Evolutionary conservation across 1,140 invertebrate species (phyloP), one percentile per base, ranked within the genome.

Genomic region (Cotesia chilonis): DNA sequence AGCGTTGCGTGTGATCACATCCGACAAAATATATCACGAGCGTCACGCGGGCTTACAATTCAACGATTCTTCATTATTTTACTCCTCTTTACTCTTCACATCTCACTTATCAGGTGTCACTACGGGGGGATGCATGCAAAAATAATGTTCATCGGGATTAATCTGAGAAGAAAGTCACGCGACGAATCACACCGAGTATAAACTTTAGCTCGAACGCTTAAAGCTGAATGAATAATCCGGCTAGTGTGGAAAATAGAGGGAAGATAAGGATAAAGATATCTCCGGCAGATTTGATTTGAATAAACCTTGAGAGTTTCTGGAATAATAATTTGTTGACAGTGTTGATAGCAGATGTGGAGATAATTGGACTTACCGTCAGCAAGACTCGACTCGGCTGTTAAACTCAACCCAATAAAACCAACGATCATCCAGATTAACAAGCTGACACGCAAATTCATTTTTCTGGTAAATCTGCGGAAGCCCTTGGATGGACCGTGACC

Each of bases 1-100:
- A 72, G 37, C 36, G 70, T 67, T 72, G 63, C 64, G 54, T 66
- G 28, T 72, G 70, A 72, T 72, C 70, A 66, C 64, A 72, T 60
- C 63, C 61, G 59, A 72, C 51, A 59, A 64, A 41, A 72, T 72
- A 67, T 72, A 72, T 57, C 64, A 72, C 52, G 36, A 66, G 51
- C 54, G 52, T 72, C 63, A 72, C 61, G 38, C 63, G 37, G 66
- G 63, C 60, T 66, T 57, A 14, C 38, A 47, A 66, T 65, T 54
- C 51, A 52, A 20, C 51, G 41, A 17, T 37, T 57, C 41, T 37
- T 36, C 51, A 52, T 35, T 36, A 20, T 28, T 51, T 12, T n/a
- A 3, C 51, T 35, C 7, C 14, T 52, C 55, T 64, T 52, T 71
- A n/a, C 20, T 6, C 10, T 47, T 17, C 41, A 41, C 20, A 12